A percentile compares a stretch with the other conserved stretches of the same genome.
Evolutionary conservation across 1,140 invertebrate genomes (phyloP).

Genomic region (Drosophila mojavensis): DNA sequence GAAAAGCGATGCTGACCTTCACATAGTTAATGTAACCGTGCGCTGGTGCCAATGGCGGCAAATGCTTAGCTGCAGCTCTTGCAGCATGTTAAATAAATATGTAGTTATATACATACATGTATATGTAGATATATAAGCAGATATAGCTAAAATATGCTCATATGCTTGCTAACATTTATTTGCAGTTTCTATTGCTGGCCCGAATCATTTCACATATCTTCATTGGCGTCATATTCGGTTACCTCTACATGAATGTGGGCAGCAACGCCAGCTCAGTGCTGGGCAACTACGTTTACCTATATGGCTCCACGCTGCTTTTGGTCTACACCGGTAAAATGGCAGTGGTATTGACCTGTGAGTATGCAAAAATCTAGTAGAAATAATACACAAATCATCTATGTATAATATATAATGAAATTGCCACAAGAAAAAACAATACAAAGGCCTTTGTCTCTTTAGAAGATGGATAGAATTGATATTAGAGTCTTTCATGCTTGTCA

Average conservation of each 20-base stretch:
- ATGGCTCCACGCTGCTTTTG: conserved; percentile 94
- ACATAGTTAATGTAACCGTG: conserved; percentile 41
- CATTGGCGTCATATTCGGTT: conserved; percentile 94
- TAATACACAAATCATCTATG: too few relatives aligned
- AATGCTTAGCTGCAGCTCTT: conserved; percentile 9
- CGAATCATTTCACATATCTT: conserved; percentile 92
- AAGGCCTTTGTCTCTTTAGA: too few relatives aligned
- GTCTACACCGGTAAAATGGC: conserved; percentile 98
- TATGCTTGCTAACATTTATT: conserved; percentile 45
- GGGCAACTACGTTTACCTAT: conserved; percentile 96
- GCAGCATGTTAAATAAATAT: not conserved
- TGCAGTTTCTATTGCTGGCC: conserved; percentile 88
- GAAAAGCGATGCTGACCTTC: conserved; percentile 30
- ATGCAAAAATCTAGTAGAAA: not conserved
- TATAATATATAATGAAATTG: too few relatives aligned
- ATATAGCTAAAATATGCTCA: not conserved
- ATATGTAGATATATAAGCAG: not conserved
- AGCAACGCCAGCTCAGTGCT: conserved; percentile 92
- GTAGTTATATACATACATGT: not conserved
- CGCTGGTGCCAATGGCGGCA: conserved; percentile 4
- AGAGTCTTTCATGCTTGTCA: too few relatives aligned
- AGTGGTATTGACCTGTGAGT: conserved; percentile 97
- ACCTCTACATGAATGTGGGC: conserved; percentile 94
- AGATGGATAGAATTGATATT: too few relatives aligned
- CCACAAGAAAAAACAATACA: too few relatives aligned